Evolutionary conservation across 92 coral and sea anemone species (phyloP).

Genomic region (Hydrozoanthus gracilis): DNA sequence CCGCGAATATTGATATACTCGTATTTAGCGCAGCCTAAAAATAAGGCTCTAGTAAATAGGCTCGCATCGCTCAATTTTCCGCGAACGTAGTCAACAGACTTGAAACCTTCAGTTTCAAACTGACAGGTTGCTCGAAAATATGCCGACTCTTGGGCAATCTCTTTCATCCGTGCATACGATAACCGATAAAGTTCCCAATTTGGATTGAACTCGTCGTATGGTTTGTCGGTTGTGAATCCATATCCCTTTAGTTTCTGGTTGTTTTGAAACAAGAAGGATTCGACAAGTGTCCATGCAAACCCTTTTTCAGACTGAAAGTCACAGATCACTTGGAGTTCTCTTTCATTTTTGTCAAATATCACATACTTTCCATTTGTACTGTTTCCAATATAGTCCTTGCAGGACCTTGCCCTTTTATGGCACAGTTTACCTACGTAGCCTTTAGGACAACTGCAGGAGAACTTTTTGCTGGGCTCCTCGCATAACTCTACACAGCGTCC

Average conservation of each 20-base stretch:
- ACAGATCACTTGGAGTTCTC: background rate
- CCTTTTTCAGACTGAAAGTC: background rate
- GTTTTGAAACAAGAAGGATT: slow-evolving; percentile 57
- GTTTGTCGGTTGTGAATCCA: slow-evolving; percentile 48
- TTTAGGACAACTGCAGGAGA: slow-evolving; percentile 54
- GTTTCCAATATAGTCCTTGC: background rate
- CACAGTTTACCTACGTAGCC: slow-evolving; percentile 58
- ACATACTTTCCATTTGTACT: background rate
- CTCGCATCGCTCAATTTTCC: slow-evolving; percentile 14
- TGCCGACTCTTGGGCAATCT: slow-evolving; percentile 9
- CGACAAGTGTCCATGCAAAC: slow-evolving; percentile 49
- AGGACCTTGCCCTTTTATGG: slow-evolving; percentile 16
- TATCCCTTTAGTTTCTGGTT: slow-evolving; percentile 1
- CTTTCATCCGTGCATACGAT: slow-evolving; percentile 35
- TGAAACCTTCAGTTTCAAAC: slow-evolving; percentile 51
- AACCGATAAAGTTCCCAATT: slow-evolving; percentile 40
- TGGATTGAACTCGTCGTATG: slow-evolving; percentile 39
- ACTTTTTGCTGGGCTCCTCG: slow-evolving; percentile 44
- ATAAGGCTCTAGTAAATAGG: background rate
- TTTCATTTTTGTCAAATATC: background rate
- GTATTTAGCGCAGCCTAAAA: background rate
- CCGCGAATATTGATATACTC: background rate
- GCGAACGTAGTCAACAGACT: slow-evolving; percentile 47
- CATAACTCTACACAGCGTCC: slow-evolving; percentile 65
- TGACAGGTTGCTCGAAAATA: slow-evolving; percentile 58